phyloP scores from a whole-genome alignment of 1,140 invertebrate genomes.

The Andrena cerasifolii region DNA sequence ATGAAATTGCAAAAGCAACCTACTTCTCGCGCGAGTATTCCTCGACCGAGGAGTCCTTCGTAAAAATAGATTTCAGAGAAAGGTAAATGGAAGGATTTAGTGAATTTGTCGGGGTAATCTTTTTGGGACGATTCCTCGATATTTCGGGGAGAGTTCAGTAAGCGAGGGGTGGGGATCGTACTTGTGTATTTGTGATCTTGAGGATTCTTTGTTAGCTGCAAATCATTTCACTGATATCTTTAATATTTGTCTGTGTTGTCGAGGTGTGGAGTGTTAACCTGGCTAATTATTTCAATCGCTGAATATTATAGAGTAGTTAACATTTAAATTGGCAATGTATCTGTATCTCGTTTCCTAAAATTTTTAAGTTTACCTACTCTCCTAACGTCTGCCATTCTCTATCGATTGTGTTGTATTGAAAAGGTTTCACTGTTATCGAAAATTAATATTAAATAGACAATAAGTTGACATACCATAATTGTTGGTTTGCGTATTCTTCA shows the following conservation, averaged over 20 bases:
- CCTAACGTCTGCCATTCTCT: too few relatives aligned
- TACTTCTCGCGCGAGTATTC: slow-evolving; percentile 8
- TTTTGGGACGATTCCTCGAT: too few relatives aligned
- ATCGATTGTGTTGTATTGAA: too few relatives aligned
- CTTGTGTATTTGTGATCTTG: background rate
- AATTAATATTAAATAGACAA: slow-evolving; percentile 13
- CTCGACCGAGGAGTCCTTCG: background rate
- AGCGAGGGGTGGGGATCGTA: background rate
- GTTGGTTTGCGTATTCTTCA: slow-evolving; percentile 72
- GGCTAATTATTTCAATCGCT: too few relatives aligned
- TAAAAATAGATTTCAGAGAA: background rate
- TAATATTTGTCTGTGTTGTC: too few relatives aligned
- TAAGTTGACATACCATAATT: slow-evolving; percentile 69
- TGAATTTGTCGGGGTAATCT: background rate
- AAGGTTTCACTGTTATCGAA: background rate
- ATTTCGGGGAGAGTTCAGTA: background rate
- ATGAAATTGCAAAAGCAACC: slow-evolving; percentile 28
- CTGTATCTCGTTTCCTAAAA: too few relatives aligned
- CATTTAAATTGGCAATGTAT: too few relatives aligned
- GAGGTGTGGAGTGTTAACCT: too few relatives aligned
- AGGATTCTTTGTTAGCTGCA: too few relatives aligned
- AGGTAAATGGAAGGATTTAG: background rate
- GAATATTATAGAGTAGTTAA: too few relatives aligned
- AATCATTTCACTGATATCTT: too few relatives aligned
- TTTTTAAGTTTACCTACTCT: too few relatives aligned